phyloP scores from a whole-genome alignment of 2,113 vertebrate genomes.

The Chloroceryle aenea region DNA sequence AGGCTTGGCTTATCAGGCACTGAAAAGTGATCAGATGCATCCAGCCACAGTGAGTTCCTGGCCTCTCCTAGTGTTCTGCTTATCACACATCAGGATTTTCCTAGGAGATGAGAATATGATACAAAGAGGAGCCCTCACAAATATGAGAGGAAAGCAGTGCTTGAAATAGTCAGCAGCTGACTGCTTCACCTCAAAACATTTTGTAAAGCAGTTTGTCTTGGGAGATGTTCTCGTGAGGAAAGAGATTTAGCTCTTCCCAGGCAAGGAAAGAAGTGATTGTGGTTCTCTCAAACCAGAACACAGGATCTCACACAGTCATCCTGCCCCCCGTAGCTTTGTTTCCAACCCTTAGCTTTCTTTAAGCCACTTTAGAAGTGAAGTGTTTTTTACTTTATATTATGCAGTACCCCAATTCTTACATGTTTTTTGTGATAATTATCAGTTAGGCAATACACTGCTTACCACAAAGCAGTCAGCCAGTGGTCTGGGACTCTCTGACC shows the following conservation, averaged over 20 bases:
- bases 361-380: neutral
- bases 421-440: neutral
- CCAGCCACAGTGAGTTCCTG: neutral
- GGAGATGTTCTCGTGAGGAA: neutral
- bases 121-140: neutral
- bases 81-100: neutral
- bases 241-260: neutral
- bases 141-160: neutral
- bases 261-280: neutral
- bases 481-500: neutral
- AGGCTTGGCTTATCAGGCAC: neutral
- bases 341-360: neutral
- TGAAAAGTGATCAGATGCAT: neutral
- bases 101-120: neutral
- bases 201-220: neutral
- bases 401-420: rapidly evolving
- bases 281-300: neutral
- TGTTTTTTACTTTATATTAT: neutral
- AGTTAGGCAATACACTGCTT: neutral
- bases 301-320: neutral
- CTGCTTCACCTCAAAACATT: neutral
- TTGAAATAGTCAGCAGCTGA: neutral
- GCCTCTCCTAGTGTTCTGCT: neutral
- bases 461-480: neutral
- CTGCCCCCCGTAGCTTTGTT: rapidly evolving